These are phyloP conservation scores for Rhyacophila brunnea DNA, from an alignment of 1,140 invertebrate genomes.

Conservation along the genomic window DNA sequence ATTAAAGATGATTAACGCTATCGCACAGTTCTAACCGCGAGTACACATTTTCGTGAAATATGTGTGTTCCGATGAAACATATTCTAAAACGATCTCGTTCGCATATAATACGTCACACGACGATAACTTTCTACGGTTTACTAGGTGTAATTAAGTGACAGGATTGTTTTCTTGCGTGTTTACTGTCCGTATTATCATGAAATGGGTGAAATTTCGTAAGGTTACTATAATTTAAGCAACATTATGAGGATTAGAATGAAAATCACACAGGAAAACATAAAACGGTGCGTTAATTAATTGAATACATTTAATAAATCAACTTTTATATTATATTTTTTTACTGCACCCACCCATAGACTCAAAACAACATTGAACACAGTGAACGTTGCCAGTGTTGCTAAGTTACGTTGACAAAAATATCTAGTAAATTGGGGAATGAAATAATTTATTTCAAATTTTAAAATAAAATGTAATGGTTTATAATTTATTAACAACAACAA, in stretches of 20 bases:
- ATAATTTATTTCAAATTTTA: too few relatives aligned
- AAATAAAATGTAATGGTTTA: too few relatives aligned
- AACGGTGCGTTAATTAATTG: slow-evolving; percentile 16
- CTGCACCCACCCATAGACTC: slow-evolving; percentile 24
- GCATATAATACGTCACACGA: slow-evolving; percentile 26
- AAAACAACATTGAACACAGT: slow-evolving; percentile 13
- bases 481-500: too few relatives aligned
- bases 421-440: too few relatives aligned
- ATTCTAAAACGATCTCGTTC: slow-evolving; percentile 15
- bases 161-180: slow-evolving; percentile 22
- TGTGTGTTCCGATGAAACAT: slow-evolving; percentile 12
- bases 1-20: background rate
- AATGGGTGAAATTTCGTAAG: background rate
- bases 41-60: slow-evolving; percentile 6
- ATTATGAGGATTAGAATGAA: too few relatives aligned
- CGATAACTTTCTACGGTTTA: slow-evolving; percentile 26
- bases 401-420: too few relatives aligned
- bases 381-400: too few relatives aligned
- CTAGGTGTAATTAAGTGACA: slow-evolving; percentile 25
- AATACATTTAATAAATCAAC: slow-evolving; percentile 23
- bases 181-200: slow-evolving; percentile 7
- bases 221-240: too few relatives aligned
- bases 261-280: too few relatives aligned
- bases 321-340: slow-evolving; percentile 19
- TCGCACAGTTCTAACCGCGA: background rate